Evolutionary conservation across 35 echinoderm and acorn worm genomes (phyloP).

Genomic region (Amphiura filiformis): DNA sequence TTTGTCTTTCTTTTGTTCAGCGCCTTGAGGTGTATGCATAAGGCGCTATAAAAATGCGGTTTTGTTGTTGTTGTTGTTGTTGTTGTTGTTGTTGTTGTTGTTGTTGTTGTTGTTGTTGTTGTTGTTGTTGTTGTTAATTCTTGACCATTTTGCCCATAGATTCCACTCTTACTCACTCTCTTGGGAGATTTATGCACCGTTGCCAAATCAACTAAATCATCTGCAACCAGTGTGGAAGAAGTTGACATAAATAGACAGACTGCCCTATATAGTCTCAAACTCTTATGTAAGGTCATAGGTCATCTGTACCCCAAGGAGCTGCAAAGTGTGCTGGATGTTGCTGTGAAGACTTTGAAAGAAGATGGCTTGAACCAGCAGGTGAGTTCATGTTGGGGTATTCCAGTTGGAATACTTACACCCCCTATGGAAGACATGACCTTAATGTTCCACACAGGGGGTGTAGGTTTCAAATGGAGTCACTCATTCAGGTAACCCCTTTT

Average conservation of each 20-base stretch:
- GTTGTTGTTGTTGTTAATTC: too few species aligned
- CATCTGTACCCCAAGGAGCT: slow-evolving; percentile 48
- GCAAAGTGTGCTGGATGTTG: slow-evolving; percentile 49
- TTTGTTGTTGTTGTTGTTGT: too few species aligned
- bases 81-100: too few species aligned
- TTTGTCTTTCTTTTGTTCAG: too few species aligned
- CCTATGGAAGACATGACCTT: too few species aligned
- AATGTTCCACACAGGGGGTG: too few species aligned
- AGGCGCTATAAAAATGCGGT: too few species aligned
- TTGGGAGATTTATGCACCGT: slow-evolving; percentile 40
- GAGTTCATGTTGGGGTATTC: not conserved
- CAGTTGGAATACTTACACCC: too few species aligned
- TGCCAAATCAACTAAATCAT: slow-evolving; percentile 39
- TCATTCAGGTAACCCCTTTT: too few species aligned
- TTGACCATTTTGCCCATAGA: slow-evolving; percentile 33
- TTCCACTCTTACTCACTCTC: slow-evolving; percentile 38
- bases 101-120: too few species aligned
- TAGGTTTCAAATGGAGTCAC: too few species aligned
- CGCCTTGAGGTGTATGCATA: too few species aligned
- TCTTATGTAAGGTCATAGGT: slow-evolving; percentile 74
- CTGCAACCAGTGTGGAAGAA: slow-evolving; percentile 40
- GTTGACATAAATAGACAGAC: slow-evolving; percentile 82
- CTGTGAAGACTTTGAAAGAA: slow-evolving; percentile 46
- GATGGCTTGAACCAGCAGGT: slow-evolving; percentile 66
- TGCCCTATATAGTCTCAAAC: slow-evolving; percentile 95